phyloP scores from a whole-genome alignment of 1,140 invertebrate genomes.

The Armadillidium nasatum region DNA sequence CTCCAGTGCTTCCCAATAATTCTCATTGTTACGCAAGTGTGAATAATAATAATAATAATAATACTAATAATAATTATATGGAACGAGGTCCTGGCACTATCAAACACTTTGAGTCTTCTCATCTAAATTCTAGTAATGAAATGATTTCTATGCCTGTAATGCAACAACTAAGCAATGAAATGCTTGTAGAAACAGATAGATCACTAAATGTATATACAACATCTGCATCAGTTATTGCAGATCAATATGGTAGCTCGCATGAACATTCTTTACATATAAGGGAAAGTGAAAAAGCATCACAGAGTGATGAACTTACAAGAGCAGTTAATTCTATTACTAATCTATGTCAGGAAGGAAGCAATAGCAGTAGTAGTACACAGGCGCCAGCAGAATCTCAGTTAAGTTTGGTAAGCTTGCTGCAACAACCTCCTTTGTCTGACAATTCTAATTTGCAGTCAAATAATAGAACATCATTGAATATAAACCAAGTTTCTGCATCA shows the following conservation, averaged over 20 bases:
- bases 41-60: slow-evolving; percentile 23
- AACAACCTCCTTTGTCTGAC: slow-evolving; percentile 29
- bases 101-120: too few species aligned
- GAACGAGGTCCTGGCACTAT: slow-evolving; percentile 13
- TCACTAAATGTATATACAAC: slow-evolving; percentile 32
- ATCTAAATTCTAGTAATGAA: slow-evolving; percentile 37
- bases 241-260: slow-evolving; percentile 28
- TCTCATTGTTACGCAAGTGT: slow-evolving; percentile 41
- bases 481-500: neutral
- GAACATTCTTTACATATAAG: neutral
- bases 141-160: slow-evolving; percentile 43
- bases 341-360: slow-evolving; percentile 35
- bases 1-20: slow-evolving; percentile 42
- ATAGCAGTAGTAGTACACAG: slow-evolving; percentile 37
- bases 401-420: slow-evolving; percentile 30
- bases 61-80: slow-evolving; percentile 24
- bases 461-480: neutral
- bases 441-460: slow-evolving; percentile 8
- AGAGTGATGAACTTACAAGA: slow-evolving; percentile 43
- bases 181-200: slow-evolving; percentile 32
- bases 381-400: neutral
- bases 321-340: slow-evolving; percentile 44
- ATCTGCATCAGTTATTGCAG: slow-evolving; percentile 27
- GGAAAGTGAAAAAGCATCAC: slow-evolving; percentile 28
- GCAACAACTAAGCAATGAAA: slow-evolving; percentile 38